Base-by-base conservation (phyloP, 2,797 vertebrate species). In the Enteromius mattozi region DNA sequence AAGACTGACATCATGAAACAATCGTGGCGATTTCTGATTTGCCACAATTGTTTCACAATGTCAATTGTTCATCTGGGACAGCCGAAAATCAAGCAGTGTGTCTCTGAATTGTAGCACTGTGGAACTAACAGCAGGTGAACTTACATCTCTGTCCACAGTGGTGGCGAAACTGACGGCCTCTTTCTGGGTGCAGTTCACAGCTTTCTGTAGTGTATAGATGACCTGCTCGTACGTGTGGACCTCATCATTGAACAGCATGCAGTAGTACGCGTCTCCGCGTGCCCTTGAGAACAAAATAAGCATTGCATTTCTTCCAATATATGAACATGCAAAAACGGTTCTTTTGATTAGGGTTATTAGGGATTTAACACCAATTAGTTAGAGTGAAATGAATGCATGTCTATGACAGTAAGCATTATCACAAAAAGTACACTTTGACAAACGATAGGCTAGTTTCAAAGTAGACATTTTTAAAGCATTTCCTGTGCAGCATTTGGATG, bases 191-290 rank as follows among this genome's bases (percentile, higher is more conserved):
- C 98, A 99, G 94, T 94, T 98, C 68, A 99, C 97, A 8, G 98
- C 98, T 91, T 99, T 99, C 92, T 98, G 97, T 88, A 99, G 95
- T 0, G 98, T 99, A 92, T 97, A 99, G 92, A 99, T 99, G 81
- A 99, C 98, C 92, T 99, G 98, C n/a, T 99, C 98, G 24, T 99
- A 99, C 0, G 98, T 99, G 91, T 99, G 98, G 68, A 99, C 97
- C 89, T 99, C 98, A 89, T 99, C 98, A 82, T 99, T 99, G 86
- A 99, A 99, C 91, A 99, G 91, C 98, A 99, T 99, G 92, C 98
- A 99, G 91, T 96, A 98, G 89, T 97, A 99, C 24, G 95, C 96
- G 90, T 98, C 97, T 80, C 89, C 95, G 88, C 94, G 95, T 80
- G 96, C 95, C 84, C 97, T 99, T 91, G 9, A 88, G 47, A 42